phyloP scores from a whole-genome alignment of 2,113 vertebrate species.

The Myrmecophaga tridactyla region DNA sequence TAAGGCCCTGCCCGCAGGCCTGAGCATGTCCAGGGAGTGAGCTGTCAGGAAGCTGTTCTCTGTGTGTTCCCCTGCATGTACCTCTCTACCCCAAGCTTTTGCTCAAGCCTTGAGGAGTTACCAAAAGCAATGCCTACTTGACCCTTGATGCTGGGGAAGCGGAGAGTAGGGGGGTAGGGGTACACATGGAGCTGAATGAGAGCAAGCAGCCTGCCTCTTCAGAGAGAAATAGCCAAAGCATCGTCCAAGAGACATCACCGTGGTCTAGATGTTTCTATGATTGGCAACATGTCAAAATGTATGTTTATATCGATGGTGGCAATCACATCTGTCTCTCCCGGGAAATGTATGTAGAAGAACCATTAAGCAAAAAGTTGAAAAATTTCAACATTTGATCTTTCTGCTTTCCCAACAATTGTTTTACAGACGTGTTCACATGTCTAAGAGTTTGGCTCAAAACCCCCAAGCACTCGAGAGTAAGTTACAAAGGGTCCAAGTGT shows the following conservation, averaged over 20 bases:
- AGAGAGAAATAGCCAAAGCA: background rate
- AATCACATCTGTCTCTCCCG: background rate
- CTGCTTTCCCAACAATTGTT: slow-evolving; percentile 14
- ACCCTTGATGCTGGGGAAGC: background rate
- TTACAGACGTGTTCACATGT: background rate
- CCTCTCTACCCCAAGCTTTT: background rate
- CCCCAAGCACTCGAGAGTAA: background rate
- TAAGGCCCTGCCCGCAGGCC: slow-evolving; percentile 67
- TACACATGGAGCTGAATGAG: background rate
- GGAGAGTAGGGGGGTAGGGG: no score
- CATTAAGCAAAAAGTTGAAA: background rate
- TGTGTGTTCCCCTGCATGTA: background rate
- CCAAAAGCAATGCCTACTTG: background rate
- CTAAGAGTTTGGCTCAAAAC: slow-evolving; percentile 3
- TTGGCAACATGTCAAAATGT: slow-evolving; percentile 33
- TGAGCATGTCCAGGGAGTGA: slow-evolving; percentile 72
- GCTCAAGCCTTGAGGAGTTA: background rate
- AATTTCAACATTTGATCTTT: slow-evolving; percentile 19
- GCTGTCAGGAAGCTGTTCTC: background rate
- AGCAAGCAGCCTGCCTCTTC: background rate
- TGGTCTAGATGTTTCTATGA: background rate
- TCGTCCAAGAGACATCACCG: background rate
- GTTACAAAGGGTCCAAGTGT: background rate
- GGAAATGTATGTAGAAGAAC: background rate
- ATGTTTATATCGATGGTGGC: background rate